Conservation (phyloP, 2,797 vertebrate genomes). For the Danio tinwini region DNA sequence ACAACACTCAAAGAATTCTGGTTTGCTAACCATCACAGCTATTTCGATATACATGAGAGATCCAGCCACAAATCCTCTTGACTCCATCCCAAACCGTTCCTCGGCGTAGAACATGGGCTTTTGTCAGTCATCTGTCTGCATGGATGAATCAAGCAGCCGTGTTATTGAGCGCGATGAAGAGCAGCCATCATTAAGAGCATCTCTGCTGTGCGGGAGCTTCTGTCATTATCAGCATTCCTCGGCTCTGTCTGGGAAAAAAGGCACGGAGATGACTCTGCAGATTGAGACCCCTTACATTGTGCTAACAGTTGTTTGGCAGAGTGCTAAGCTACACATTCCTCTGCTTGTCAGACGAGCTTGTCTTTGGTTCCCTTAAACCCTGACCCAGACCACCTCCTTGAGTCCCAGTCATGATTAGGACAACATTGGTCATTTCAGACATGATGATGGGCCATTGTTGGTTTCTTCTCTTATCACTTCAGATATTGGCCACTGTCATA, state of each 20-base stretch:
- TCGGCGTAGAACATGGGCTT: slow-evolving; percentile 51
- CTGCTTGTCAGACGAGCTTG: slow-evolving; percentile 63
- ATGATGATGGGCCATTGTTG: slow-evolving; percentile 18
- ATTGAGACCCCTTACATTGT: slow-evolving; percentile 92
- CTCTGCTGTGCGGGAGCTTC: slow-evolving; percentile 72
- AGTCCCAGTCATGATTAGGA: slow-evolving; percentile 26
- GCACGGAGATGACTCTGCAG: slow-evolving; percentile 89
- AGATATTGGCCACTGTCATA: neutral
- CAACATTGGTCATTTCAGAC: slow-evolving; percentile 7
- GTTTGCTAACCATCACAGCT: slow-evolving; percentile 56
- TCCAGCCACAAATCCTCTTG: slow-evolving; percentile 50
- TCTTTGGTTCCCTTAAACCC: slow-evolving; percentile 47
- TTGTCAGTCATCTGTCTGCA: slow-evolving; percentile 59
- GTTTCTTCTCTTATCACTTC: neutral
- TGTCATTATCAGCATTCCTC: slow-evolving; percentile 97
- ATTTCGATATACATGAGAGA: slow-evolving; percentile 55
- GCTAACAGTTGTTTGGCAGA: slow-evolving; percentile 94
- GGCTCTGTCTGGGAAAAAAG: slow-evolving; percentile 90
- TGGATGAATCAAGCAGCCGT: slow-evolving; percentile 53
- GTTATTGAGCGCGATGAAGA: slow-evolving; percentile 56
- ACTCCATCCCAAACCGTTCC: slow-evolving; percentile 48
- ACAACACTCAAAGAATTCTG: slow-evolving; percentile 56
- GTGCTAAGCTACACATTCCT: slow-evolving; percentile 85
- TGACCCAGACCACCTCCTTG: slow-evolving; percentile 51
- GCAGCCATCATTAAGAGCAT: slow-evolving; percentile 53